phyloP scores from a whole-genome alignment of 2,888 invertebrate genomes.

The Leuctra nigra region DNA sequence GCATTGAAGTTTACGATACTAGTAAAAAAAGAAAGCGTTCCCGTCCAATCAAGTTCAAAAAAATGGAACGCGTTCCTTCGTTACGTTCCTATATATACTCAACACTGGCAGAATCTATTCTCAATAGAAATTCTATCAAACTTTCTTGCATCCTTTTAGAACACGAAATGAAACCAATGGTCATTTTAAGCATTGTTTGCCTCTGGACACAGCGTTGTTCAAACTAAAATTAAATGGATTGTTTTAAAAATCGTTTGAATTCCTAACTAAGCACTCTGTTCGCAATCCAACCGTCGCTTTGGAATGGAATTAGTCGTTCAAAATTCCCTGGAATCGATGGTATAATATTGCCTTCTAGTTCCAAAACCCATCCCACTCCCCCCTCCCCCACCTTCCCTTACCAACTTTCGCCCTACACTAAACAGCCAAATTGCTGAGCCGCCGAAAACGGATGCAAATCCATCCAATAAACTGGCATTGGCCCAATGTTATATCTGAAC shows the following conservation, averaged over 20 bases:
- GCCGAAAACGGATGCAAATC: slow-evolving; percentile 7
- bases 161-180: no score
- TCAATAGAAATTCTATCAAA: no score
- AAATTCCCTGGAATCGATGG: slow-evolving; percentile 2
- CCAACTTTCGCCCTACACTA: slow-evolving; percentile 2
- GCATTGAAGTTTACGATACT: no score
- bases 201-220: slow-evolving; percentile 1
- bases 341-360: no score
- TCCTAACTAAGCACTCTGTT: neutral
- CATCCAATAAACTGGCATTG: neutral
- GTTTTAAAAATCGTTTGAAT: neutral
- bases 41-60: no score
- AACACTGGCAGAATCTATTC: no score
- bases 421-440: slow-evolving; percentile 2
- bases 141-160: no score
- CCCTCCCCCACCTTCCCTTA: slow-evolving; percentile 1
- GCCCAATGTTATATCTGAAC: neutral
- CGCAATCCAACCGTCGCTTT: neutral
- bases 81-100: no score
- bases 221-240: neutral
- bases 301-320: slow-evolving; percentile 7
- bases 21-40: no score
- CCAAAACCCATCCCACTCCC: no score
- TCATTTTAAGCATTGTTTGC: no score
- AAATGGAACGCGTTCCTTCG: no score